phyloP scores from a whole-genome alignment of 2,797 vertebrate species.

The Acanthiza pusilla region DNA sequence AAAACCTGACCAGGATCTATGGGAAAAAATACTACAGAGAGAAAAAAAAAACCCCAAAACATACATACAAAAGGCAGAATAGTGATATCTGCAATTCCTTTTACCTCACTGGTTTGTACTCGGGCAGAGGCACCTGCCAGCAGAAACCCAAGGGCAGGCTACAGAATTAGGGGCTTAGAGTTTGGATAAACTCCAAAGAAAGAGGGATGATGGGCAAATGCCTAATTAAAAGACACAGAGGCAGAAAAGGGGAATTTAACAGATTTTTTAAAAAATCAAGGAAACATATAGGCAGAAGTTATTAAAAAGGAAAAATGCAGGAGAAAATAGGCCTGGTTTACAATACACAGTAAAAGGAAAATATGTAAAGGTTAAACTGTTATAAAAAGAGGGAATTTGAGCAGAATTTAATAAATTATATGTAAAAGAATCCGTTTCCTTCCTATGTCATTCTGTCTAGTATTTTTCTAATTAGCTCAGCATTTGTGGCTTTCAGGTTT shows the following conservation, averaged over 20 bases:
- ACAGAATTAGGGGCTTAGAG: neutral
- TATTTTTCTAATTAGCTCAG: neutral
- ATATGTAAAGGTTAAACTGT: neutral
- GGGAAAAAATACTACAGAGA: neutral
- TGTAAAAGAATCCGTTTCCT: neutral
- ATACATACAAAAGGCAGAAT: neutral
- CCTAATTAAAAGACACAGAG: neutral
- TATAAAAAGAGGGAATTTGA: neutral
- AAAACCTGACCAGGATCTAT: neutral
- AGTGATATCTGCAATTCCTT: neutral
- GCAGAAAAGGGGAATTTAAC: neutral
- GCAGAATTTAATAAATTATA: neutral
- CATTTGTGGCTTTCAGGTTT: neutral
- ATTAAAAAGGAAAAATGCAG: neutral
- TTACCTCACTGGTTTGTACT: neutral
- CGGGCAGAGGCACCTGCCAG: neutral
- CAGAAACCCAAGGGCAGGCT: neutral
- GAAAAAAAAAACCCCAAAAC: neutral
- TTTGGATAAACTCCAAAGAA: neutral
- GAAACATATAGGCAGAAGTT: neutral
- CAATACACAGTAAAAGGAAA: neutral
- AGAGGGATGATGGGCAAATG: accelerated
- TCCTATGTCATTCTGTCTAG: neutral
- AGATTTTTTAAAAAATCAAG: neutral
- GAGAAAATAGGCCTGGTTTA: neutral